Evolutionary conservation across 2,113 vertebrate genomes (phyloP).

Genomic region (Syrmaticus mikado): DNA sequence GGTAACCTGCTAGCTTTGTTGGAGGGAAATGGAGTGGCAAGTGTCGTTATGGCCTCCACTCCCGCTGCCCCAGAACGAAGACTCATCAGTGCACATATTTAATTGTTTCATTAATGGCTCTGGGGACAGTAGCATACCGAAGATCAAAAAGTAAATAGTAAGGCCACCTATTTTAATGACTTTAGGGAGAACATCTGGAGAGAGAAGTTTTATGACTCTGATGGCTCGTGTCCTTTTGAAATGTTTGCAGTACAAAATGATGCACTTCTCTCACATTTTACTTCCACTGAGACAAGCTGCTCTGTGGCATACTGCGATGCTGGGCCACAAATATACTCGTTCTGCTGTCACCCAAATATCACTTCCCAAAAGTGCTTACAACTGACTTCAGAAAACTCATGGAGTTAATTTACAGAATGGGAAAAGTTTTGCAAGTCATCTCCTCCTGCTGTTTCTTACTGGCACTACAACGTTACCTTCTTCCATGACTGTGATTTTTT

Average conservation of each 20-base stretch:
- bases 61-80: not conserved
- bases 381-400: not conserved
- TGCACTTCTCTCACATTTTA: slow-evolving; percentile 35
- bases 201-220: slow-evolving; percentile 51
- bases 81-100: not conserved
- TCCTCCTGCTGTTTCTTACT: not conserved
- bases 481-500: accelerated
- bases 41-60: not conserved
- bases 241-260: slow-evolving; percentile 56
- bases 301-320: not conserved
- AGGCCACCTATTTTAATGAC: slow-evolving; percentile 49
- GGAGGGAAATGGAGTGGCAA: not conserved
- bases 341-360: slow-evolving; percentile 56
- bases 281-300: slow-evolving; percentile 31
- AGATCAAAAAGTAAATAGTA: slow-evolving; percentile 55
- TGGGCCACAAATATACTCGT: slow-evolving; percentile 8
- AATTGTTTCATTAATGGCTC: not conserved
- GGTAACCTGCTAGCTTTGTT: not conserved
- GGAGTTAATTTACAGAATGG: not conserved
- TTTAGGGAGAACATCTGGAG: slow-evolving; percentile 62
- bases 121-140: not conserved
- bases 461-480: accelerated
- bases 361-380: slow-evolving; percentile 38
- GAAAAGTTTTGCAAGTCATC: not conserved
- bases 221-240: slow-evolving; percentile 58